Evolutionary conservation across 92 coral and sea anemone genomes (phyloP), one percentile per base, ranked within the genome.

Genomic region (Metridium senile): DNA sequence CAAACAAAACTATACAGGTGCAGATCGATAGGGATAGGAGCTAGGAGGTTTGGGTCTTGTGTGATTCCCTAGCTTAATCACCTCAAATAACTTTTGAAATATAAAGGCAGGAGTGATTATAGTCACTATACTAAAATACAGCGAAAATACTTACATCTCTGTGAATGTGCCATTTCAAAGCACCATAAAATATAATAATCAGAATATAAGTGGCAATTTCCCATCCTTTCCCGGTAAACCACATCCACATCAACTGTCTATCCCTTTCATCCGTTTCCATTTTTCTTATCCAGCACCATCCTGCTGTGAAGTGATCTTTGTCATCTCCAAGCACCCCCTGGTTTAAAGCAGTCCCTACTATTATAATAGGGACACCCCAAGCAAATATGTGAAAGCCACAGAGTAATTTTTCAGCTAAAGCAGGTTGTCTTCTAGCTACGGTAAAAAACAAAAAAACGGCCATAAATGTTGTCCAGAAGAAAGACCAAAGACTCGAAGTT

Each of bases 381-480:
- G 87, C 93, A 11, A 90, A 52, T 9, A 85, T 39, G 57, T 92
- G 97, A 68, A 89, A 95, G 10, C 82, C 62, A 16, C 83, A 63
- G 68, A 95, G 67, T 80, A 89, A 49, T 1, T 70, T 89, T 34
- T 80, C 90, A 30, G 97, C 97, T 30, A 79, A 62, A 26, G 66
- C 68, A 9, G 82, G 81, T 26, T 80, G 71, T 27, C 74, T 86
- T 47, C 67, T 75, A 1, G 82, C 93, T 21, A 92, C 62, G 28
- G 74, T 78, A 31, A 81, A 31, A 81, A 86, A 89, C 74, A 94
- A 39, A 26, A 72, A 92, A 26, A 82, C 65, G 20, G 97, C 94
- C 51, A 95, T 81, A 43, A 86, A 95, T 0, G 93, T 79, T 13
- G 98, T 92, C 98, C 98, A 95, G 54, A 92, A 92, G 63, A 95